These are phyloP conservation scores for Holacanthus passer DNA, from an alignment of 2,113 vertebrate species.

Conservation along the genomic window DNA sequence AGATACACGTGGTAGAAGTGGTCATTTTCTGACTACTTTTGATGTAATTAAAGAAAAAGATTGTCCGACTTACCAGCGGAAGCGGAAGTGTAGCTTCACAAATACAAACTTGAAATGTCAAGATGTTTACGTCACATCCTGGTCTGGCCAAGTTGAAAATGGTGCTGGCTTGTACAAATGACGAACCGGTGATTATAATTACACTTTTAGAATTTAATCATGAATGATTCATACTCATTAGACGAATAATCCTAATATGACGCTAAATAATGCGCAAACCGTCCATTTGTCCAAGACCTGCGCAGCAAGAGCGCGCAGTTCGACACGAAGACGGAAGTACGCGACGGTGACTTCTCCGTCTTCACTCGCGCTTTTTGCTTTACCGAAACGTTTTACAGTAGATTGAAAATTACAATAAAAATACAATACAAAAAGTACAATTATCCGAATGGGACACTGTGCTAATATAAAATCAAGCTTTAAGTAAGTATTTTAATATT, in stretches of 20 bases:
- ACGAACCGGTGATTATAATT: accelerated
- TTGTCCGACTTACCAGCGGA: background rate
- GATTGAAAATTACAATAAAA: no score
- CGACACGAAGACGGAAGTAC: constrained; percentile 4
- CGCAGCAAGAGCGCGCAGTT: background rate
- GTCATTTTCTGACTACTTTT: background rate
- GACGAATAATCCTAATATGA: accelerated
- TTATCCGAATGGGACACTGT: no score
- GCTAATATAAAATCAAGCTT: background rate
- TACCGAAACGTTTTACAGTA: background rate
- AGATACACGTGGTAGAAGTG: accelerated
- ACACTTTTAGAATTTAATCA: no score
- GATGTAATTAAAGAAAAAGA: background rate
- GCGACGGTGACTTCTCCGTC: accelerated
- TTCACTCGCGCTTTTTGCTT: background rate
- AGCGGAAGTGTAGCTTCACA: constrained; percentile 29
- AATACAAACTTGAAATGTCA: constrained; percentile 35
- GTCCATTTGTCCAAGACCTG: background rate
- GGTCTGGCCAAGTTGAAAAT: background rate
- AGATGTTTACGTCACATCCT: background rate
- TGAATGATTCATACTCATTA: accelerated
- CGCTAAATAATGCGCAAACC: accelerated
- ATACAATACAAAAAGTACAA: background rate
- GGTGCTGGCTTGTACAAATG: background rate
- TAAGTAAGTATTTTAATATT: background rate